Base-by-base conservation (phyloP, 2,888 invertebrate genomes). In the Anaspis maculata region DNA sequence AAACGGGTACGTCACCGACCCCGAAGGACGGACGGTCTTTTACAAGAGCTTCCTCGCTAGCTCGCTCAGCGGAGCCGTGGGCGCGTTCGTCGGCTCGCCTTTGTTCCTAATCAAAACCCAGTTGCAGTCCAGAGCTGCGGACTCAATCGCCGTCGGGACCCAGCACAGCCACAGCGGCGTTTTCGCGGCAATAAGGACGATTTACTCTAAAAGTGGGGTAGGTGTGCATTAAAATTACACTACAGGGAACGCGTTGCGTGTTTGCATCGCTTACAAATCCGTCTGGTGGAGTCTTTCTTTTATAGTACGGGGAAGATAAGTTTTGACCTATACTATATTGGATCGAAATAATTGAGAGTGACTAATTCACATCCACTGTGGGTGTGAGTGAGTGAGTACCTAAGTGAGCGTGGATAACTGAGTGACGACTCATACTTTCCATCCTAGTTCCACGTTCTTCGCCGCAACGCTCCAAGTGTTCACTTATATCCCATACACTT, bases 61-160 rank as follows among this genome's bases (percentile, higher is more conserved):
- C 29, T 73, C 74, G 1, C 51, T 72, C 4, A 73, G 81, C 25
- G 88, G 88, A 1, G 70, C 76, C 10, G 54, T 77, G 31, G 83
- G 86, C 5, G 82, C 83, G 0, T 66, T 79, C 25, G 62, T 77
- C 16, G 82, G 79, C 9, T 86, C 84, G 57, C 89, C 89, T 0
- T 70, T 84, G 14, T 86, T 82, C 40, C 71, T 88, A 56, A 71
- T 91, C n/a, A 92, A 91, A 69, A 89, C 87, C 1, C 90, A 90
- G 54, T 71, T 91, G 32, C 91, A 91, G 57, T 75, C 88, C 0
- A 73, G 78, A 42, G 76, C 86, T 1, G 75, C 75, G 23, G 70
- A 74, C 6, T 70, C 73, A 27, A 86, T 89, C 48, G 89, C 90
- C 7, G 91, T 91, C 1, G 92, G 91, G 1, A 73, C 79, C 56